Percentiles rank a stretch among this genome's conserved stretches.
These are phyloP conservation scores for Cheilosia grossa DNA, from an alignment of 2,888 invertebrate species.

Conservation along the genomic window DNA sequence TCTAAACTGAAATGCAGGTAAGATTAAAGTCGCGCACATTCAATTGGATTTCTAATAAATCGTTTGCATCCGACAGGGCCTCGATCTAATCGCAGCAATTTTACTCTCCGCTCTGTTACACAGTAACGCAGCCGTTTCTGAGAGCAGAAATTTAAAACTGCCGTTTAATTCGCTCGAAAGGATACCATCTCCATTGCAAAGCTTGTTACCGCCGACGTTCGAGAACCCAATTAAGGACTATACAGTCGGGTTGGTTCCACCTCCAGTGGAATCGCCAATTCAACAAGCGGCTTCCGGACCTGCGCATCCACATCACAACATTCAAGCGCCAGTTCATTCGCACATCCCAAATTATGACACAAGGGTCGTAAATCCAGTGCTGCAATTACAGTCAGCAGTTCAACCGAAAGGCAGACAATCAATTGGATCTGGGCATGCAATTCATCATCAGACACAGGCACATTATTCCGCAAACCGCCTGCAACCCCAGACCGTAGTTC, in stretches of 20 bases:
- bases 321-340: slow-evolving; percentile 2
- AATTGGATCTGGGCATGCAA: background rate
- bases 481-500: slow-evolving; percentile 58
- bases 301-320: slow-evolving; percentile 12
- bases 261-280: slow-evolving; percentile 34
- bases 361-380: slow-evolving; percentile 27
- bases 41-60: background rate
- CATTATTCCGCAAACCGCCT: slow-evolving; percentile 38
- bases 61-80: slow-evolving; percentile 4
- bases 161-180: slow-evolving; percentile 21
- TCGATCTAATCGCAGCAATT: slow-evolving; percentile 9
- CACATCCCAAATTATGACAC: background rate
- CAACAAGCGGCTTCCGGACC: background rate
- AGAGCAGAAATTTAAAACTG: slow-evolving; percentile 28
- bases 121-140: slow-evolving; percentile 48
- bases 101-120: slow-evolving; percentile 18
- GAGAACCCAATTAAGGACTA: slow-evolving; percentile 69
- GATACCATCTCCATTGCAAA: slow-evolving; percentile 55
- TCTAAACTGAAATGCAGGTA: slow-evolving; percentile 41
- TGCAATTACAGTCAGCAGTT: slow-evolving; percentile 5
- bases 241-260: slow-evolving; percentile 61
- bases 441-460: slow-evolving; percentile 3
- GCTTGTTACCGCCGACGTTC: slow-evolving; percentile 51
- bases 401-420: slow-evolving; percentile 21
- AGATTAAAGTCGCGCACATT: background rate